Conservation (phyloP, 2,113 vertebrate genomes). For the Oryzias celebensis region DNA sequence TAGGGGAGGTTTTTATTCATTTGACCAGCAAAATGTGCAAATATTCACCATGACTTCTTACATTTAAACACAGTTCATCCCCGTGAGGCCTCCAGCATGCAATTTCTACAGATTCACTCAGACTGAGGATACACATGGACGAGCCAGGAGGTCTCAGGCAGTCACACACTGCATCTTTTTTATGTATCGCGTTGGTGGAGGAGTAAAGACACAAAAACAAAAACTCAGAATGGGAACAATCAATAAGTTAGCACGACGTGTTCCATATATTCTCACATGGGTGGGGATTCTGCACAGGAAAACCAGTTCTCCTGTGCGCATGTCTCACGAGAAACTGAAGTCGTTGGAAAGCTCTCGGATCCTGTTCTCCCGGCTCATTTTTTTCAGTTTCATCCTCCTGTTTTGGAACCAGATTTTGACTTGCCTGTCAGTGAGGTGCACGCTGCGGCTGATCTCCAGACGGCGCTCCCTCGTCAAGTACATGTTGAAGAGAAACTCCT, state of each 20-base stretch:
- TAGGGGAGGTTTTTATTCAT: constrained; percentile 65
- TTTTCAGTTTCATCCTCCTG: constrained; percentile 99
- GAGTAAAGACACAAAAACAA: constrained; percentile 64
- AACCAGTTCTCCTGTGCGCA: constrained; percentile 13
- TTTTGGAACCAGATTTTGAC: constrained; percentile 99
- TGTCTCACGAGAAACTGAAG: constrained; percentile 97
- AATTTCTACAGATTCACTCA: constrained; percentile 58
- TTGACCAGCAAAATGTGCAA: constrained; percentile 73
- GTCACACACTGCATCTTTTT: constrained; percentile 56
- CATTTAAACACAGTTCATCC: constrained; percentile 47
- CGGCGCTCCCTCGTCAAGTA: constrained; percentile 99
- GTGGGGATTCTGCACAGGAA: constrained; percentile 27
- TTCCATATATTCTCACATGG: constrained; percentile 60
- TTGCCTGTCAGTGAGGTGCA: constrained; percentile 99
- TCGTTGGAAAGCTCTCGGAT: constrained; percentile 97
- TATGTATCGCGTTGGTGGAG: constrained; percentile 47
- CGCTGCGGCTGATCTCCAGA: constrained; percentile 98
- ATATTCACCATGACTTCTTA: constrained; percentile 58
- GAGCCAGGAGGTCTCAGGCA: constrained; percentile 61
- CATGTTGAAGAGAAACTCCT: constrained; percentile 99
- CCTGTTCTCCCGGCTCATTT: constrained; percentile 98
- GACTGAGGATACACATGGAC: constrained; percentile 67
- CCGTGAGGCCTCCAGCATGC: constrained; percentile 70
- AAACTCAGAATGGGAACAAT: constrained; percentile 62
- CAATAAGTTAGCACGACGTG: constrained; percentile 75